Base-by-base conservation (phyloP, 2,888 invertebrate species). In the Marasmarcha lunaedactyla region DNA sequence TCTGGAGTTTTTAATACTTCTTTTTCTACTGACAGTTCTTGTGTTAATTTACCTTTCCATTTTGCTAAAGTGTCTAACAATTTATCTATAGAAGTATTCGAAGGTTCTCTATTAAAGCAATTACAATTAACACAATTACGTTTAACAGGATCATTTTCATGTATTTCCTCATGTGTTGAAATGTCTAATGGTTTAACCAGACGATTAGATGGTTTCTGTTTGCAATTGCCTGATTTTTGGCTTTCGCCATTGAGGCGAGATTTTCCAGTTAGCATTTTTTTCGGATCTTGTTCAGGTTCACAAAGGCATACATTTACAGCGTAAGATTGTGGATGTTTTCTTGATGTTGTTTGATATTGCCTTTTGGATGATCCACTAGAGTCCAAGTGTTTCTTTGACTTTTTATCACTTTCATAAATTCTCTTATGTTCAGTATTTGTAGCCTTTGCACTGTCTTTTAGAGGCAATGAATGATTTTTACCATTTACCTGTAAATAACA, bases 241-340 rank as follows among this genome's bases (percentile, higher is more conserved):
- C 20, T 20, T 5, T 20, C 7, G 20, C 7, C 20, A 7, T 5
- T 20, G 20, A 3, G 7, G 7, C 20, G 20, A 20, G 20, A 20
- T 20, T 20, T 20, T 20, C 20, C 20, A 20, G 4, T 5, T 5
- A 20, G 4, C 3, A 20, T 20, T 20, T 20, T 20, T 20, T 20
- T 20, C 3, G 20, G 20, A 20, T 30, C 30, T 30, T 30, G 30
- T 4, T 30, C 30, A 11, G 30, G 44, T 14, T 54, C 55, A 46
- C 67, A 76, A 34, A 81, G 49, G 50, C 81, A 81, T 41, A 77
- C 41, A 45, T 78, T 77, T 1, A 78, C 69, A 35, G 77, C 63
- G 50, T 61, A 76, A 2, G 63, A 50, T 37, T 66, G 64, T 15
- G 20, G 3, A 20, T 3, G 20, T 20, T 20, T 20, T 20, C 20